These are phyloP conservation scores for Alcedo atthis DNA, from an alignment of 2,797 vertebrate genomes.

Conservation along the genomic window DNA sequence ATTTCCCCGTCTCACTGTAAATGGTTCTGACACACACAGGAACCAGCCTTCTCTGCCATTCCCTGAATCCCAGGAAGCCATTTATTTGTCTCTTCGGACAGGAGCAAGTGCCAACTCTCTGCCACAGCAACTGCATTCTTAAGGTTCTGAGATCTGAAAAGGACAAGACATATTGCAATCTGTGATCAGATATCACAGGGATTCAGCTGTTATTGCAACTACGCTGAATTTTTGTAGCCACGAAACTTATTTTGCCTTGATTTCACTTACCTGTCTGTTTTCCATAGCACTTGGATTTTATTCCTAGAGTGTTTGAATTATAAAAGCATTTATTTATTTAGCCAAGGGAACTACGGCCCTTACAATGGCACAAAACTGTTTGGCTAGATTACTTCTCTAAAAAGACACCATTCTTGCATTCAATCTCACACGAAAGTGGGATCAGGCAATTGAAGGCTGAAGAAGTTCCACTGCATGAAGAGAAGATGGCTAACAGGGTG, in stretches of 20 bases:
- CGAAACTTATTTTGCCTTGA: not conserved
- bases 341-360: not conserved
- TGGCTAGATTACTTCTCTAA: not conserved
- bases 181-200: not conserved
- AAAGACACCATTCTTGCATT: not conserved
- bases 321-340: not conserved
- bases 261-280: not conserved
- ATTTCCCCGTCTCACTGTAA: constrained; percentile 89
- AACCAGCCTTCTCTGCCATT: constrained; percentile 36
- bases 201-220: not conserved
- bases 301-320: fast-evolving
- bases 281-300: not conserved
- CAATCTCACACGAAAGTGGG: not conserved
- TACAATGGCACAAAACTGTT: not conserved
- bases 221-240: not conserved
- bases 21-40: constrained; percentile 73
- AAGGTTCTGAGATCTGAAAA: constrained; percentile 14
- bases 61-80: not conserved
- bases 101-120: constrained; percentile 63
- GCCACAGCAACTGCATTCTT: constrained; percentile 77
- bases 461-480: not conserved
- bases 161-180: not conserved
- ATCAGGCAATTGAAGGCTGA: not conserved
- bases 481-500: not conserved
- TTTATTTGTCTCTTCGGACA: constrained; percentile 54